Evolutionary conservation across 1,140 invertebrate genomes (phyloP), one percentile per base, ranked within the genome.

Genomic region (Heliconius melpomene): DNA sequence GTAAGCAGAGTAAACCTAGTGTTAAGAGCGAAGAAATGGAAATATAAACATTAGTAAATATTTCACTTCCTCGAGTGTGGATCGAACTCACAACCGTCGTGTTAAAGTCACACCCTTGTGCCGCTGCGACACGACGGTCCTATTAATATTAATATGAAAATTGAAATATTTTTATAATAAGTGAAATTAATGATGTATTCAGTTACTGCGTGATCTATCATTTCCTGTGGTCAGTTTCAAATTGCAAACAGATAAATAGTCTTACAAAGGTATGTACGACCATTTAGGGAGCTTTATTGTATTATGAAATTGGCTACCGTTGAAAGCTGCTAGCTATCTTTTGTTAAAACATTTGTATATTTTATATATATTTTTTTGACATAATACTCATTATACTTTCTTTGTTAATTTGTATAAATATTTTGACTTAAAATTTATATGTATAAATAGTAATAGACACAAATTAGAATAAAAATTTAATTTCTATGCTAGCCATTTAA

Each of bases 171-270:
- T 26, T 66, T 26, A 66, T 23, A n/a, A 57, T 57, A 66, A 66
- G 60, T 66, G 60, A 78, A 90, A 91, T 90, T 90, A 89, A 85
- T 78, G 84, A 83, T 82, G 85, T 89, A 92, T 93, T 93, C 89
- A 89, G 86, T 74, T 73, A 73, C 52, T 60, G 79, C 79, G 87
- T 89, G 81, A 88, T 91, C 86, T 83, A 91, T 90, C 86, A 89
- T 72, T 84, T 84, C 88, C 87, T 82, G 84, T 84, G 87, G 88
- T 88, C 87, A 89, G 78, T 81, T 76, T 80, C 79, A 83, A 84
- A 82, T 81, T 57, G 79, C 79, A 84, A 85, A 86, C 78, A 81
- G 80, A 83, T 84, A 82, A 85, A 87, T 79, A 90, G 26, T 66
- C 29, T 87, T 89, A 89, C 89, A 81, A 86, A 82, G 73, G 74